phyloP scores from a whole-genome alignment of 2,797 vertebrate species.

The Phoxinus dragarum region DNA sequence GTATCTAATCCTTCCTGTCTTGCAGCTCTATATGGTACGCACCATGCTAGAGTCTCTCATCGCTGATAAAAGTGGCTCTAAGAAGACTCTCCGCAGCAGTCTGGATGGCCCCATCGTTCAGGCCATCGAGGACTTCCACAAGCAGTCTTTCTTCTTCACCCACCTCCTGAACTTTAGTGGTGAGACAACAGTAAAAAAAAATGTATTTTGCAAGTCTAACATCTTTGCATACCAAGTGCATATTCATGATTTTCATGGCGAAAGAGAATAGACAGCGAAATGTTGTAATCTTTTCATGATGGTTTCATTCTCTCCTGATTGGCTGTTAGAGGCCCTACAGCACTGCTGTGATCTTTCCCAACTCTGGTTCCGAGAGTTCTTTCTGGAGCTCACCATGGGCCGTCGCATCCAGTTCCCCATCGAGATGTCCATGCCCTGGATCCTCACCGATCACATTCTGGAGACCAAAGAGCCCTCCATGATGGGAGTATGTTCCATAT shows the following conservation, averaged over 20 bases:
- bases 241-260: not conserved
- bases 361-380: conserved; percentile 98
- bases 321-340: conserved; percentile 90
- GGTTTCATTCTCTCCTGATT: not conserved
- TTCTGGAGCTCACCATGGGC: conserved; percentile 96
- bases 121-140: conserved; percentile 98
- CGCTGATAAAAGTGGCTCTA: conserved; percentile 97
- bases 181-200: conserved; percentile 60
- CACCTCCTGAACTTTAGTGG: conserved; percentile 98
- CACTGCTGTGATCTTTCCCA: conserved; percentile 97
- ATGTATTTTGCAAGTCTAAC: not conserved
- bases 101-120: conserved; percentile 95
- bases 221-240: not conserved
- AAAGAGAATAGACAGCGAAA: not conserved
- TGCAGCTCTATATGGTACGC: conserved; percentile 97
- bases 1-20: not conserved
- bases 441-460: conserved; percentile 96
- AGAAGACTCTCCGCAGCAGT: conserved; percentile 97
- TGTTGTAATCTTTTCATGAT: not conserved
- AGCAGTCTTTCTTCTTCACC: conserved; percentile 98
- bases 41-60: conserved; percentile 98
- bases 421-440: conserved; percentile 99
- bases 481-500: conserved; percentile 90
- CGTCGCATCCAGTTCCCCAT: conserved; percentile 98
- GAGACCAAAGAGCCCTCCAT: conserved; percentile 97